A percentile compares a stretch with the other conserved stretches of the same genome.
These are phyloP conservation scores for Tetranychus truncatus DNA, from an alignment of 2,888 invertebrate species.

Conservation along the genomic window DNA sequence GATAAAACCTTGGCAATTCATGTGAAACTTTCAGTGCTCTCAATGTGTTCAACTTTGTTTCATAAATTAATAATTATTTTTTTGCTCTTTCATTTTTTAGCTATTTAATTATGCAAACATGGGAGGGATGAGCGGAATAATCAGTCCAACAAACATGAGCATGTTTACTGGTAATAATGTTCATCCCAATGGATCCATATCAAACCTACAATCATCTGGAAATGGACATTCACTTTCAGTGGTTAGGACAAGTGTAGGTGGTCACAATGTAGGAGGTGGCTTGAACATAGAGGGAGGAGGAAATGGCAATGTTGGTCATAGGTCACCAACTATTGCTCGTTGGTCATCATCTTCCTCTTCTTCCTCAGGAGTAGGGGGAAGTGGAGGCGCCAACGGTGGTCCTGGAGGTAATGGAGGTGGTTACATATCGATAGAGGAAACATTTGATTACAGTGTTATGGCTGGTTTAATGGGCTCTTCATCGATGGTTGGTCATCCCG, in stretches of 20 bases:
- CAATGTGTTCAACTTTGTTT: neutral
- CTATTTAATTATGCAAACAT: neutral
- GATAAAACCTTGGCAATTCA: neutral
- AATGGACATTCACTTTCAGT: neutral
- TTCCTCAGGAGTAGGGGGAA: slow-evolving; percentile 26
- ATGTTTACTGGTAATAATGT: slow-evolving; percentile 40
- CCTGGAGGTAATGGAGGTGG: slow-evolving; percentile 33
- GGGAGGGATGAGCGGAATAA: slow-evolving; percentile 58
- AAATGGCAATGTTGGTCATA: slow-evolving; percentile 37
- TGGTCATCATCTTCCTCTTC: slow-evolving; percentile 47
- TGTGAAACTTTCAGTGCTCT: neutral
- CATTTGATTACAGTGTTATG: slow-evolving; percentile 72
- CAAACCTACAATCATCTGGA: neutral
- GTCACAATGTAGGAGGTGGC: slow-evolving; percentile 27
- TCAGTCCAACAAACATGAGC: slow-evolving; percentile 69
- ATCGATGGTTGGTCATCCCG: slow-evolving; percentile 33
- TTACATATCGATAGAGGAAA: slow-evolving; percentile 70
- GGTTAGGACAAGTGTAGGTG: neutral
- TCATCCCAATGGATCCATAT: neutral
- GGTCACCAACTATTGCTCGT: slow-evolving; percentile 39
- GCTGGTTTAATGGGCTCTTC: slow-evolving; percentile 44
- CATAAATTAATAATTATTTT: neutral
- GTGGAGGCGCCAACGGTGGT: neutral
- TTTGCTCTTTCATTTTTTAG: neutral
- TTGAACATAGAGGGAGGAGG: slow-evolving; percentile 51